These are phyloP conservation scores for Dexiosoma caninum DNA, from an alignment of 2,888 invertebrate genomes.

Conservation along the genomic window DNA sequence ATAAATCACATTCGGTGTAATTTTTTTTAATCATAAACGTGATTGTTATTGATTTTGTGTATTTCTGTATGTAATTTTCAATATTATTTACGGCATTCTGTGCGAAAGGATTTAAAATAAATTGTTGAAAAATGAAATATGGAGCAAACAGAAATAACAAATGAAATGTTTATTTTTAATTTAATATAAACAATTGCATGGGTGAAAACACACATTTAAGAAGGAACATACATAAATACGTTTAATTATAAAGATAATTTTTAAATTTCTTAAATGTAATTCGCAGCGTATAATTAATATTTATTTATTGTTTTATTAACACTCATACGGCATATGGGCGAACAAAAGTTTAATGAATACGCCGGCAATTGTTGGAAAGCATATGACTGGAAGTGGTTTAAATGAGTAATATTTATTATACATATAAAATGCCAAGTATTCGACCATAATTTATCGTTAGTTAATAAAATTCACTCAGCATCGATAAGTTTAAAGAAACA, in stretches of 20 bases:
- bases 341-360: too few relatives aligned
- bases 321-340: neutral
- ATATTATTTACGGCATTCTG: slow-evolving; percentile 19
- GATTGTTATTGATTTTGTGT: slow-evolving; percentile 53
- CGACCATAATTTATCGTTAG: too few relatives aligned
- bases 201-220: neutral
- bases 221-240: too few relatives aligned
- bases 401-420: too few relatives aligned
- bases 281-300: slow-evolving; percentile 7
- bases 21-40: slow-evolving; percentile 55
- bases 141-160: neutral
- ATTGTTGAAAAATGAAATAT: slow-evolving; percentile 6
- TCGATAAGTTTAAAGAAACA: too few relatives aligned
- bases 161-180: slow-evolving; percentile 39
- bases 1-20: neutral
- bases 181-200: neutral
- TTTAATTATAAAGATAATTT: too few relatives aligned
- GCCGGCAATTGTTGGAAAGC: too few relatives aligned
- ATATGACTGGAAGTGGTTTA: too few relatives aligned
- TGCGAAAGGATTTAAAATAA: neutral
- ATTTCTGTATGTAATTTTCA: slow-evolving; percentile 30
- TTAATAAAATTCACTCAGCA: too few relatives aligned
- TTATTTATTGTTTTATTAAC: neutral
- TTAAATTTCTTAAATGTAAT: neutral
- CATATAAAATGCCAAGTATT: too few relatives aligned